Base-by-base conservation (phyloP, 92 coral and sea anemone species). In the Hydrozoanthus gracilis region DNA sequence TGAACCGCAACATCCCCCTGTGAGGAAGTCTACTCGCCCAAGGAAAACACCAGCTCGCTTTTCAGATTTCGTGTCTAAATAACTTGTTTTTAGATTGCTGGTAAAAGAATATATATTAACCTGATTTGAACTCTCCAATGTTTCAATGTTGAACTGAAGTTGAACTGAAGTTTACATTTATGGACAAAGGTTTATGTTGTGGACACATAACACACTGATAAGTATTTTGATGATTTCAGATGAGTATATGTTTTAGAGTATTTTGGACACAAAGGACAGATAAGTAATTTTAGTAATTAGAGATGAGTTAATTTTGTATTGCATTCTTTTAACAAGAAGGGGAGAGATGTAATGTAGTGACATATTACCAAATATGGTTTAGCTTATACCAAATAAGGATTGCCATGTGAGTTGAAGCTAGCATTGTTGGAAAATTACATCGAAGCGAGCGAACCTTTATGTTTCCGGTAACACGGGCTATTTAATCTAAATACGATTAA, bases 21-120 rank as follows among this genome's bases (percentile, higher is more conserved):
- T 64, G 70, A 64, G 70, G n/a, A n/a, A 64, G 5, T 64, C 70
- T 64, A 64, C n/a, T 64, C 70, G 70, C 70, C 70, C 70, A 64
- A 64, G 70, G 15, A 64, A 64, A 64, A 64, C 70, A 64, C 70
- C 70, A 64, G 70, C 15, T 64, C 35, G 70, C 70, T 64, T 64
- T 64, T 64, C 70, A 64, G 20, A 64, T 64, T 64, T 64, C 18
- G 70, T 64, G 18, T 64, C 70, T 64, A 64, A 64, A 35, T 64
- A 64, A 64, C 70, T 64, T 64, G 70, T 64, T 64, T n/a, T 35
- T 35, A 64, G 70, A 15, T 15, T 64, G 18, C 64, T 56, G 64
- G 64, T 56, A 14, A 56, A 64, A 15, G 6, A 64, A 15, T 27
- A 27, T 27, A 27, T 27, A 27, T 14, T 64, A 64, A 7, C 70